Evolutionary conservation across 2,888 invertebrate species (phyloP).

Genomic region (Xiphydria camelus): DNA sequence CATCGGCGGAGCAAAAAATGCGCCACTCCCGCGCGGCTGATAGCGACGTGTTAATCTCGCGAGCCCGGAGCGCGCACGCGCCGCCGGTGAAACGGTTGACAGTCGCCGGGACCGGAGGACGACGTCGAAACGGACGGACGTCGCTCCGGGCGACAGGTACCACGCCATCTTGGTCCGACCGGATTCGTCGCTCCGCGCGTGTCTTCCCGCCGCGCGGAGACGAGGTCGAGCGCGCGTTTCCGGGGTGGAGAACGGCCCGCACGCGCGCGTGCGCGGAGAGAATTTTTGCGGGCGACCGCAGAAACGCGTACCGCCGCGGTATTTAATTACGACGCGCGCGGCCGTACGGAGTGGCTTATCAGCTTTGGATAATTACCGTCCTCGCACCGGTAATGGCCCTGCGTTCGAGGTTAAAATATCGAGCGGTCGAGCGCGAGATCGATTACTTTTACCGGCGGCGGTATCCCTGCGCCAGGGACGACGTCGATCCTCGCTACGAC

Average conservation of each 20-base stretch:
- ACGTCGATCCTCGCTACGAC: not conserved
- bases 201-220: too few species aligned
- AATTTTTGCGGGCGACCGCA: not conserved
- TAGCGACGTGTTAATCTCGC: conserved; percentile 27
- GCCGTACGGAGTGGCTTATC: not conserved
- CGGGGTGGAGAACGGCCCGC: too few species aligned
- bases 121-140: conserved; percentile 13
- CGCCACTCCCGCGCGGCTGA: conserved; percentile 20
- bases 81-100: conserved; percentile 3
- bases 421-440: not conserved
- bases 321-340: not conserved
- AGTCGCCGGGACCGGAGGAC: conserved; percentile 8
- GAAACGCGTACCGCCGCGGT: not conserved
- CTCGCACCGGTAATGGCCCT: not conserved
- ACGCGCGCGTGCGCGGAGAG: not conserved
- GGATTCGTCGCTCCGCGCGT: not conserved
- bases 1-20: conserved; percentile 16
- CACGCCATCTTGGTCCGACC: conserved; percentile 9
- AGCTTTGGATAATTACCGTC: not conserved
- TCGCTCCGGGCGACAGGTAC: conserved; percentile 16
- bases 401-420: not conserved
- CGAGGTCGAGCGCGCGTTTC: too few species aligned
- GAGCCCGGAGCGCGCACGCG: conserved; percentile 1
- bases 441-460: too few species aligned
- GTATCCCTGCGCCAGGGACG: too few species aligned